A percentile compares a stretch with the other conserved stretches of the same genome.
phyloP scores from a whole-genome alignment of 2,113 vertebrate genomes.

The Ochotona curzoniae region DNA sequence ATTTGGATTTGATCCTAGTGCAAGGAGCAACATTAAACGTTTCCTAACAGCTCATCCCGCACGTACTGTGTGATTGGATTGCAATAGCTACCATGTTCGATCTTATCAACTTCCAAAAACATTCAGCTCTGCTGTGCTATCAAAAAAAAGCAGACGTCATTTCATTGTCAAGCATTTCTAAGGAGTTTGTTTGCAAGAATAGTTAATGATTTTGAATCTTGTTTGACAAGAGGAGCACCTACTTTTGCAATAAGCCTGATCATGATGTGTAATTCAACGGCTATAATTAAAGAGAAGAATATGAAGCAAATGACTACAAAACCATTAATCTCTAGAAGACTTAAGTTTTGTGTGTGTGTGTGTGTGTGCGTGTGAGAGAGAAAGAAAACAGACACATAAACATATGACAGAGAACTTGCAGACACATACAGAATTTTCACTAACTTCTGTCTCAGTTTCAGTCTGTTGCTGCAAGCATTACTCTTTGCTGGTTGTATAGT shows the following conservation, averaged over 20 bases:
- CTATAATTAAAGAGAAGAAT: background rate
- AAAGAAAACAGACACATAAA: background rate
- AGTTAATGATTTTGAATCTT: conserved; percentile 40
- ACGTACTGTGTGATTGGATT: background rate
- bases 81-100: background rate
- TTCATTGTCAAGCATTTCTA: background rate
- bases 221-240: conserved; percentile 13
- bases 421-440: background rate
- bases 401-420: background rate
- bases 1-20: background rate
- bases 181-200: conserved; percentile 48
- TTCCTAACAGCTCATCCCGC: background rate
- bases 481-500: conserved; percentile 52
- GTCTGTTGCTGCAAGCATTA: conserved; percentile 38
- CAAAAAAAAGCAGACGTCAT: background rate
- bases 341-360: background rate
- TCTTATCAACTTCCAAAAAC: background rate
- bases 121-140: background rate
- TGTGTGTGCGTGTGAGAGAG: too few species aligned
- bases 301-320: background rate
- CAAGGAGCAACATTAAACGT: background rate
- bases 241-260: background rate
- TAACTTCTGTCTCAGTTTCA: background rate
- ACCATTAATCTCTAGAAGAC: background rate
- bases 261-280: background rate